phyloP scores from a whole-genome alignment of 2,113 vertebrate genomes.

The Leiothrix lutea region DNA sequence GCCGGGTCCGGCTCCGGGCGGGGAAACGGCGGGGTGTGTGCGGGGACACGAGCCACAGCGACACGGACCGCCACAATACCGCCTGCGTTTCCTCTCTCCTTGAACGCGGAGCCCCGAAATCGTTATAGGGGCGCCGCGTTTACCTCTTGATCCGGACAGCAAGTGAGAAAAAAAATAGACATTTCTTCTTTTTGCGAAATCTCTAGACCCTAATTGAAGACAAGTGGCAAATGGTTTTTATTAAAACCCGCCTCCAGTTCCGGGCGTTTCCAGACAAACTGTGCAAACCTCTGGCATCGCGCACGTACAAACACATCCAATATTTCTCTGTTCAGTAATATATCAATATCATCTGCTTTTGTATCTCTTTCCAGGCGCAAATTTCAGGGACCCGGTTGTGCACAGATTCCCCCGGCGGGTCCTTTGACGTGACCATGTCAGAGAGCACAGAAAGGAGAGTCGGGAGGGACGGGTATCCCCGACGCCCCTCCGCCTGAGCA shows the following conservation, averaged over 20 bases:
- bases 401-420: background rate
- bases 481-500: background rate
- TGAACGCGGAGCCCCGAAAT: background rate
- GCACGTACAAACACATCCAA: background rate
- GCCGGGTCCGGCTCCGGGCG: constrained; percentile 11
- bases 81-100: background rate
- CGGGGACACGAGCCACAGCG: background rate
- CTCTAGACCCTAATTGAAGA: constrained; percentile 36
- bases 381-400: background rate
- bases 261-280: constrained; percentile 18
- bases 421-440: background rate
- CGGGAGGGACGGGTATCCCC: background rate
- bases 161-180: background rate
- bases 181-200: background rate
- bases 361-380: background rate
- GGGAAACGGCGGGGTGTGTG: background rate
- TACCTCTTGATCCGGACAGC: background rate
- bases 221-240: constrained; percentile 51
- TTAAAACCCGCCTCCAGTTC: constrained; percentile 16
- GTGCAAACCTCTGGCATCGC: constrained; percentile 5
- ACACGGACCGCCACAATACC: background rate
- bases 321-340: background rate
- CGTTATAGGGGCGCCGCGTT: background rate
- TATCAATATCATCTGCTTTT: background rate
- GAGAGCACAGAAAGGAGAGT: background rate